Conservation (phyloP, 2,797 vertebrate genomes). For the Anomalospiza imberbis region DNA sequence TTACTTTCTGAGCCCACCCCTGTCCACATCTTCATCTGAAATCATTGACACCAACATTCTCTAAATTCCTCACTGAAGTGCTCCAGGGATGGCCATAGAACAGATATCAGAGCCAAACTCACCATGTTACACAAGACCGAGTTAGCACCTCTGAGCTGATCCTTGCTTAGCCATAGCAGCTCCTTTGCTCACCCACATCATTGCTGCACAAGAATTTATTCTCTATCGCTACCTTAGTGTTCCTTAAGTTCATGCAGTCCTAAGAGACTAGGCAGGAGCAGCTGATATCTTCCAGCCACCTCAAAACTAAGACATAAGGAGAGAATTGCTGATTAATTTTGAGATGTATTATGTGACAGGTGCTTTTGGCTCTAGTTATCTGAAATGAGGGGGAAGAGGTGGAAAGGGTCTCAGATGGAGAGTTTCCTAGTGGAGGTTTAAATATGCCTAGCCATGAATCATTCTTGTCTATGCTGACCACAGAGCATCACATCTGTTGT, state of each 20-base stretch:
- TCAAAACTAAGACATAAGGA: slow-evolving; percentile 44
- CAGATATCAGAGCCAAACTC: background rate
- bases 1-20: background rate
- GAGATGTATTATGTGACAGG: slow-evolving; percentile 6
- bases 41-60: background rate
- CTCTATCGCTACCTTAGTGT: background rate
- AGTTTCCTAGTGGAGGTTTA: slow-evolving; percentile 26
- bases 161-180: background rate
- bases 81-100: background rate
- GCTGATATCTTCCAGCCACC: slow-evolving; percentile 21
- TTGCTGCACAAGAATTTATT: background rate
- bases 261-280: slow-evolving; percentile 16
- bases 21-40: background rate
- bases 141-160: background rate
- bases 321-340: slow-evolving; percentile 2
- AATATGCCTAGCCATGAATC: slow-evolving; percentile 44
- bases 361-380: slow-evolving; percentile 29
- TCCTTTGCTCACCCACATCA: background rate
- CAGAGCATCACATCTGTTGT: slow-evolving; percentile 59
- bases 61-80: background rate
- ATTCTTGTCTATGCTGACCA: slow-evolving; percentile 48
- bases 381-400: slow-evolving; percentile 36
- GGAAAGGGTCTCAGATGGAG: slow-evolving; percentile 35
- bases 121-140: background rate
- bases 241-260: background rate